Conservation (phyloP, 2,113 vertebrate genomes). For the Tapirus terrestris region DNA sequence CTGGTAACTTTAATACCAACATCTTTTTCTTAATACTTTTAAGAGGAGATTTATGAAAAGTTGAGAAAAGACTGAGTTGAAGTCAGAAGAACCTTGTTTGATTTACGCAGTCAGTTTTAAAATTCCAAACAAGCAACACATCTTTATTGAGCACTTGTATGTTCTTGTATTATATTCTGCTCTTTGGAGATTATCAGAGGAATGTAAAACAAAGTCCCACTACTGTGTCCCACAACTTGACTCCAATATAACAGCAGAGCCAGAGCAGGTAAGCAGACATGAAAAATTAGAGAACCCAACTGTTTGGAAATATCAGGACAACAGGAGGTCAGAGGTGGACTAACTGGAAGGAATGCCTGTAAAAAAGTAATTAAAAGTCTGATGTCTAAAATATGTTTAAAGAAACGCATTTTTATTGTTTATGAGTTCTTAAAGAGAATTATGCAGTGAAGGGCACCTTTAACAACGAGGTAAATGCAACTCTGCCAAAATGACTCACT, state of each 20-base stretch:
- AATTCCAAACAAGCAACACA: not conserved
- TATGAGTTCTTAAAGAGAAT: not conserved
- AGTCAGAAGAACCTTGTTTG: not conserved
- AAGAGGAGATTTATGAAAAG: not conserved
- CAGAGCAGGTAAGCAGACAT: not conserved
- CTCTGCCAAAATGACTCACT: constrained; percentile 5
- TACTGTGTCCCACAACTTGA: not conserved
- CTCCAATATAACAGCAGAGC: not conserved
- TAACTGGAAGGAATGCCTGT: not conserved
- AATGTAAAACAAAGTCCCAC: not conserved
- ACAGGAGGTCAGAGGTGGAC: not conserved
- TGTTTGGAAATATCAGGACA: not conserved
- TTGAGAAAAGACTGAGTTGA: not conserved
- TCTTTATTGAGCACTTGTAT: not conserved
- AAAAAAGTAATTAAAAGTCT: not conserved
- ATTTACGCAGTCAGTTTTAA: not conserved
- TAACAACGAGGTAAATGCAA: not conserved
- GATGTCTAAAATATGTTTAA: not conserved
- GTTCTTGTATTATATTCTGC: not conserved
- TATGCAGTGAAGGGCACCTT: not conserved
- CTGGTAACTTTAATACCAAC: not conserved
- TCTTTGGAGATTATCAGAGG: constrained; percentile 24
- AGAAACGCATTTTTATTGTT: not conserved
- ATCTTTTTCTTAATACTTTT: not conserved
- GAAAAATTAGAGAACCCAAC: not conserved